These are phyloP conservation scores for Aphidius gifuensis DNA, from an alignment of 1,140 invertebrate species.

Conservation along the genomic window DNA sequence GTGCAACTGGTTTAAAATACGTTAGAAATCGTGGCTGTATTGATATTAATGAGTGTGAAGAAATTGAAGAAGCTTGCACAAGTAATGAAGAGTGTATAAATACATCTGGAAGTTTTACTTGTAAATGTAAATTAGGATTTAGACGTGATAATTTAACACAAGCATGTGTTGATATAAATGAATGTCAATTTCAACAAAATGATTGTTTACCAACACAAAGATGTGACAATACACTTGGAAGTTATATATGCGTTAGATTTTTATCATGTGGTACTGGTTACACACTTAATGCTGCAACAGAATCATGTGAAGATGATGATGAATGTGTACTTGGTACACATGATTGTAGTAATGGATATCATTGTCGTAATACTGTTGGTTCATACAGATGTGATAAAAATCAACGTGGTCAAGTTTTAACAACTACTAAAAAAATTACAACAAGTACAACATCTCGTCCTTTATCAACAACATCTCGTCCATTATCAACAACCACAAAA, in stretches of 20 bases:
- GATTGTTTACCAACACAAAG: constrained; percentile 67
- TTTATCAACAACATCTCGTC: constrained; percentile 6
- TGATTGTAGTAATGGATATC: constrained; percentile 76
- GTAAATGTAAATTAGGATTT: constrained; percentile 57
- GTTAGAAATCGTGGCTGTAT: constrained; percentile 52
- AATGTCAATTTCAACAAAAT: constrained; percentile 61
- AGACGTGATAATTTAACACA: constrained; percentile 54
- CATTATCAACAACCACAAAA: constrained; percentile 7
- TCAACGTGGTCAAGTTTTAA: constrained; percentile 22
- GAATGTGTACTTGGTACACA: constrained; percentile 82
- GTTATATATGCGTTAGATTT: constrained; percentile 78
- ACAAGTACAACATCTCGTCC: constrained; percentile 7
- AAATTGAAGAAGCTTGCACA: constrained; percentile 53
- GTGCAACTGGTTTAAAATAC: constrained; percentile 32
- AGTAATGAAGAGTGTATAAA: constrained; percentile 58
- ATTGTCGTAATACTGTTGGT: constrained; percentile 82
- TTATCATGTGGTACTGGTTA: constrained; percentile 95
- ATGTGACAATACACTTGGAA: constrained; percentile 88
- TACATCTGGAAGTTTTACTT: constrained; percentile 55
- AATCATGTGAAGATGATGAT: constrained; percentile 90
- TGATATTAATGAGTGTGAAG: constrained; percentile 68
- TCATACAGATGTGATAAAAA: constrained; percentile 73
- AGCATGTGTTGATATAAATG: constrained; percentile 65
- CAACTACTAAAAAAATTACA: constrained; percentile 6
- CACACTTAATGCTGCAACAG: constrained; percentile 82